Conservation (phyloP, 2,888 invertebrate species). For the Choreutis nemorana region DNA sequence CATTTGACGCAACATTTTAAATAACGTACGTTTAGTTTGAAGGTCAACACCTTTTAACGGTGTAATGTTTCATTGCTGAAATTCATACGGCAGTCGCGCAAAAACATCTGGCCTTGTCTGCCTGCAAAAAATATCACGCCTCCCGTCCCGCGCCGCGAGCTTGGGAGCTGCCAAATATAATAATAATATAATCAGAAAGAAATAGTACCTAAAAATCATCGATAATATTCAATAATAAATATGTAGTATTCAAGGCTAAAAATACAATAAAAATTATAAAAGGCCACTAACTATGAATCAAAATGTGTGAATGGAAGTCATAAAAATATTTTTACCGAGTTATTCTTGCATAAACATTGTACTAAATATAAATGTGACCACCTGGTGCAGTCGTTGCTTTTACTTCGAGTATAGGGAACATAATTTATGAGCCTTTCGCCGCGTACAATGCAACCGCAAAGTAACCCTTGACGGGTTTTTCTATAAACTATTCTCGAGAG, state of each 20-base stretch:
- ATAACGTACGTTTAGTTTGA: no score
- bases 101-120: slow-evolving; percentile 34
- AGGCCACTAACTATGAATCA: slow-evolving; percentile 33
- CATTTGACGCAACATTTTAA: no score
- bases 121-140: slow-evolving; percentile 55
- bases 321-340: slow-evolving; percentile 51
- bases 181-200: no score
- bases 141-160: slow-evolving; percentile 45
- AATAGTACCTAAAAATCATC: no score
- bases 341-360: slow-evolving; percentile 46
- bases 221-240: background rate
- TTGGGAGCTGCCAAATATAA: no score
- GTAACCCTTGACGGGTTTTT: slow-evolving; percentile 55
- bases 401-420: slow-evolving; percentile 37
- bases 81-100: slow-evolving; percentile 35
- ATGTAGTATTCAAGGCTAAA: background rate
- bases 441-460: slow-evolving; percentile 52
- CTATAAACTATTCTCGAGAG: slow-evolving; percentile 25
- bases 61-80: slow-evolving; percentile 43
- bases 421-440: slow-evolving; percentile 44
- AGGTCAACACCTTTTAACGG: slow-evolving; percentile 18
- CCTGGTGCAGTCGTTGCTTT: slow-evolving; percentile 42
- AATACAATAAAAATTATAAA: background rate
- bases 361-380: slow-evolving; percentile 54
- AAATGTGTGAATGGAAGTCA: slow-evolving; percentile 40